Percentiles rank a stretch among this genome's conserved stretches.
Evolutionary conservation across 2,797 vertebrate species (phyloP).

Genomic region (Pseudomugil gertrudae): DNA sequence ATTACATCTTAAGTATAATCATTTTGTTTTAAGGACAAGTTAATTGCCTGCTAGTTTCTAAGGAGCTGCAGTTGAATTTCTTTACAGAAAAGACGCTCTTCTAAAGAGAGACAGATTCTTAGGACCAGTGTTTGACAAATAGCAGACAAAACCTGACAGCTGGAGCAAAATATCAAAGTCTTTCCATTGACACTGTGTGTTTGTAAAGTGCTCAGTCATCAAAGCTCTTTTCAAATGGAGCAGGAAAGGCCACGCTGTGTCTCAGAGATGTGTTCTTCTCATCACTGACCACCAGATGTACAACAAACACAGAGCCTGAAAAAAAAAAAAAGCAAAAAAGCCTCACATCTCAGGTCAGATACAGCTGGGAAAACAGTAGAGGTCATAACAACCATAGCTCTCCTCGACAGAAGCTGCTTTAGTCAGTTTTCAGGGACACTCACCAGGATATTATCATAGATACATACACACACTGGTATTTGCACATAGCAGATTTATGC

Average conservation of each 20-base stretch:
- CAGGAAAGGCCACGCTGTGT: conserved; percentile 78
- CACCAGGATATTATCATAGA: conserved; percentile 42
- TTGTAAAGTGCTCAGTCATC: conserved; percentile 72
- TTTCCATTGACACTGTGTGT: conserved; percentile 67
- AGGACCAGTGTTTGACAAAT: conserved; percentile 40
- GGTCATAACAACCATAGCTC: conserved; percentile 56
- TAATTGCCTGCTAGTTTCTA: conserved; percentile 37
- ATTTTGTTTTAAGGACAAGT: conserved; percentile 36
- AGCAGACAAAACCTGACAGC: conserved; percentile 60
- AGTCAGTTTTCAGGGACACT: conserved; percentile 54
- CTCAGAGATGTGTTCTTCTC: conserved; percentile 72
- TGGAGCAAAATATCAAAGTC: conserved; percentile 69
- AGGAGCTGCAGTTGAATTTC: conserved; percentile 39
- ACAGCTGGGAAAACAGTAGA: conserved; percentile 80
- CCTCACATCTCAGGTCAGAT: conserved; percentile 66
- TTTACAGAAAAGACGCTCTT: conserved; percentile 19
- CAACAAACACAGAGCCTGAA: conserved; percentile 61
- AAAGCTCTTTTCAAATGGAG: conserved; percentile 77
- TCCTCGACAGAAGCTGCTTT: conserved; percentile 58
- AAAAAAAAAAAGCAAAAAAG: conserved; percentile 31
- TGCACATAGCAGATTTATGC: conserved; percentile 59
- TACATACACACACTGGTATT: conserved; percentile 35
- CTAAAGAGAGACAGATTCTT: conserved; percentile 20
- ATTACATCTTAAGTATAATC: conserved; percentile 34
- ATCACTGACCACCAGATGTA: conserved; percentile 73